A percentile compares a stretch with the other conserved stretches of the same genome.
phyloP scores from a whole-genome alignment of 2,113 vertebrate species.

The Felis catus region DNA sequence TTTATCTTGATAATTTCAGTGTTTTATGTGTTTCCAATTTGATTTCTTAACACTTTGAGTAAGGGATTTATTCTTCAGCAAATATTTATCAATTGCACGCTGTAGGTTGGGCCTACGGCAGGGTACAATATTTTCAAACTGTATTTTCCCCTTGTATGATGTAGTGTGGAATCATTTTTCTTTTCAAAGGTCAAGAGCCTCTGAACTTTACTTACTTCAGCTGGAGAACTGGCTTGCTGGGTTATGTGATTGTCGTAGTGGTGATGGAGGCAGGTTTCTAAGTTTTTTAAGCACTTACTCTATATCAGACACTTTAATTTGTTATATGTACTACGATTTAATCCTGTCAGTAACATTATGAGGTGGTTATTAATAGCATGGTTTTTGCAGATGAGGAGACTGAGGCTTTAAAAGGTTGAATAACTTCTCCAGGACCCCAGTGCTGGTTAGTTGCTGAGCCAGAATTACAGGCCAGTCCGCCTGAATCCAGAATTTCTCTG shows the following conservation, averaged over 20 bases:
- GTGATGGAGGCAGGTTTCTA: background rate
- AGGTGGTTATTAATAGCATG: background rate
- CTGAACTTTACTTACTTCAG: background rate
- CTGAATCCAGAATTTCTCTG: background rate
- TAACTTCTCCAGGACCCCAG: background rate
- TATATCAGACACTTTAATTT: background rate
- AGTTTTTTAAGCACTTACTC: background rate
- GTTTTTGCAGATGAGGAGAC: constrained; percentile 6
- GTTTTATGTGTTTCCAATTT: background rate
- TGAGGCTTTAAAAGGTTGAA: background rate
- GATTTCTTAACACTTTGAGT: background rate
- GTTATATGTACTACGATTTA: background rate
- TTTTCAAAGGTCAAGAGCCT: background rate
- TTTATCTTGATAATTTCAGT: background rate
- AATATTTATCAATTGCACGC: background rate
- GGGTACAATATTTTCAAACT: background rate
- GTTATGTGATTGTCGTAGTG: background rate
- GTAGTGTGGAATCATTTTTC: background rate
- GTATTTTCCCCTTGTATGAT: background rate
- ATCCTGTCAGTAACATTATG: background rate
- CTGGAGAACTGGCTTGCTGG: background rate
- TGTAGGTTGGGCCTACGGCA: background rate
- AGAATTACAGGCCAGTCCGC: background rate
- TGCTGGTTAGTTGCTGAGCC: background rate
- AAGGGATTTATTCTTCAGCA: constrained; percentile 9